Conservation (phyloP, 53 echinoderm and acorn worm species). For the Apostichopus leukothele region DNA sequence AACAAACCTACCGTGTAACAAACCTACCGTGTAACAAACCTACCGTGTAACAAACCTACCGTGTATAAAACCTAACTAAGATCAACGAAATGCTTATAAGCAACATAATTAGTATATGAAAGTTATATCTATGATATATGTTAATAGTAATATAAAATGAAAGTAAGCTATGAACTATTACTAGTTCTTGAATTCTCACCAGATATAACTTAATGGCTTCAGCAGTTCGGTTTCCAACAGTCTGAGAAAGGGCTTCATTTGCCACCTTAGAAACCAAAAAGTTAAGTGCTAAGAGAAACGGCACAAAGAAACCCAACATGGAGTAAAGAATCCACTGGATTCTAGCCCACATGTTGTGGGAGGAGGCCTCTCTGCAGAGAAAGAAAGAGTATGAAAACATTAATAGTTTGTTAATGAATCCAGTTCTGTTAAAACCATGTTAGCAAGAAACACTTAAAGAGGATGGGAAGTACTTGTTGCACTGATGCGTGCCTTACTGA, state of each 20-base stretch:
- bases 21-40: too few relatives aligned
- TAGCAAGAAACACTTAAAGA: not conserved
- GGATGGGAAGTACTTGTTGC: not conserved
- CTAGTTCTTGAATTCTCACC: slow-evolving; percentile 55
- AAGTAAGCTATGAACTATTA: too few relatives aligned
- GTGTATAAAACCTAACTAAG: too few relatives aligned
- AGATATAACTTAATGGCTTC: slow-evolving; percentile 64
- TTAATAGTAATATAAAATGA: too few relatives aligned
- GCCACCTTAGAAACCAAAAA: slow-evolving; percentile 77
- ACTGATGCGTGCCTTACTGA: not conserved
- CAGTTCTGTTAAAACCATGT: not conserved
- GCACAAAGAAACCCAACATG: slow-evolving; percentile 77
- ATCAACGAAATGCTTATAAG: too few relatives aligned
- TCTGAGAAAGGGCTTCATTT: slow-evolving; percentile 60
- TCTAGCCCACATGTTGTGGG: slow-evolving; percentile 81
- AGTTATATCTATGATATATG: too few relatives aligned
- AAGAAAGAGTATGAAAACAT: not conserved
- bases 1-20: too few relatives aligned
- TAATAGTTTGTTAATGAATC: too few relatives aligned
- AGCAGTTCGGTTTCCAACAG: slow-evolving; percentile 60
- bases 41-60: too few relatives aligned
- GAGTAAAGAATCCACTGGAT: slow-evolving; percentile 79
- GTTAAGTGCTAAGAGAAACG: slow-evolving; percentile 69
- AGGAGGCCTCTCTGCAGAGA: slow-evolving; percentile 62
- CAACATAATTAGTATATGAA: too few relatives aligned